A percentile compares a stretch with the other conserved stretches of the same genome.
phyloP scores from a whole-genome alignment of 1,140 invertebrate species.

The Trichonephila inaurata region DNA sequence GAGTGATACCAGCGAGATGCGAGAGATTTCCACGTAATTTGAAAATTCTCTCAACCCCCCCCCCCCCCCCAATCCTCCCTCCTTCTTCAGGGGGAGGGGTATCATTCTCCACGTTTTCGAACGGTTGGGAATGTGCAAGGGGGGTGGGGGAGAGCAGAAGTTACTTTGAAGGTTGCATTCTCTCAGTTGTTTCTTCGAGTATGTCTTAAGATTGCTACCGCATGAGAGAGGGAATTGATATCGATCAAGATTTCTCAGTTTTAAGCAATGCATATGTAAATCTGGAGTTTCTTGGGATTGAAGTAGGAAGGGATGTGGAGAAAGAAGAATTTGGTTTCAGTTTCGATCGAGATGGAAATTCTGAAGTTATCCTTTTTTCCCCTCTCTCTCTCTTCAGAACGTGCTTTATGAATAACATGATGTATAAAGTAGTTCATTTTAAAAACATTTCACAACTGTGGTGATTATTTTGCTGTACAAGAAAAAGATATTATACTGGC shows the following conservation, averaged over 20 bases:
- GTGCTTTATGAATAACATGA: too few species aligned
- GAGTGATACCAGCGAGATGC: neutral
- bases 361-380: too few species aligned
- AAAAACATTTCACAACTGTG: too few species aligned
- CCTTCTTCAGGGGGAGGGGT: neutral
- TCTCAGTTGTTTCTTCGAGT: slow-evolving; percentile 10
- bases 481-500: too few species aligned
- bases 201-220: neutral
- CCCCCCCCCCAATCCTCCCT: too few species aligned
- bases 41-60: neutral
- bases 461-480: too few species aligned
- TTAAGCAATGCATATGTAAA: neutral
- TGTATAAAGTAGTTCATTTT: too few species aligned
- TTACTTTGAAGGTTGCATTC: neutral
- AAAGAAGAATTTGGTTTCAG: neutral
- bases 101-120: neutral
- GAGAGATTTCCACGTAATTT: slow-evolving; percentile 38
- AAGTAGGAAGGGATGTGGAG: neutral
- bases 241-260: neutral
- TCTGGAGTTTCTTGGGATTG: neutral
- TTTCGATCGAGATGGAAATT: neutral
- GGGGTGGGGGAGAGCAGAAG: neutral
- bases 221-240: neutral
- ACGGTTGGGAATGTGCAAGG: neutral
- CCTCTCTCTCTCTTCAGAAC: too few species aligned